Conservation (phyloP, 1,140 invertebrate genomes). For the Scaptomyza graminum region DNA sequence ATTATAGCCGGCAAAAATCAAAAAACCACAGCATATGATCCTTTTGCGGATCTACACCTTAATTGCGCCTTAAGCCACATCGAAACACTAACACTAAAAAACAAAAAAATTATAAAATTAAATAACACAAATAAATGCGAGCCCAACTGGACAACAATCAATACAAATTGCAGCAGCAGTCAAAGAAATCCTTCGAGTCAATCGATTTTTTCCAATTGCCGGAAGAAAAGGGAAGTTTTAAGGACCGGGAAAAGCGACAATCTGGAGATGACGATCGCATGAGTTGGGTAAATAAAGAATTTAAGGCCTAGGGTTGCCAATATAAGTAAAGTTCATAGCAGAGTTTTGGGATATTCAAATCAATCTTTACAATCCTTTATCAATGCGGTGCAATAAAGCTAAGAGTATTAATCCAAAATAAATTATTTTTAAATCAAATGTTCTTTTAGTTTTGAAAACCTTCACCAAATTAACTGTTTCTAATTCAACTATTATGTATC, state of each 20-base stretch:
- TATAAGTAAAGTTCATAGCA: too few relatives aligned
- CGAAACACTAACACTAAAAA: not conserved
- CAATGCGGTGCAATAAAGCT: too few relatives aligned
- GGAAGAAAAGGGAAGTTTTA: not conserved
- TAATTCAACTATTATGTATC: not conserved
- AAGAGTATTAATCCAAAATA: too few relatives aligned
- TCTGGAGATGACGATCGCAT: not conserved
- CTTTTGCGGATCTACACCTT: conserved; percentile 76
- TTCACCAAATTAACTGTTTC: too few relatives aligned
- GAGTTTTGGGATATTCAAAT: too few relatives aligned
- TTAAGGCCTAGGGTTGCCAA: too few relatives aligned
- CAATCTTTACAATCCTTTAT: too few relatives aligned
- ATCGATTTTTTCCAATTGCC: conserved; percentile 72
- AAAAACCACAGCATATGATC: conserved; percentile 43
- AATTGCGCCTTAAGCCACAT: conserved; percentile 50
- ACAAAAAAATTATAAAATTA: too few relatives aligned
- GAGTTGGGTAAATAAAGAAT: conserved; percentile 1
- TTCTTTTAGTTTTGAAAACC: too few relatives aligned
- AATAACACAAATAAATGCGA: conserved; percentile 10
- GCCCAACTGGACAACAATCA: conserved; percentile 39
- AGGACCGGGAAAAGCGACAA: not conserved
- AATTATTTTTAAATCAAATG: too few relatives aligned
- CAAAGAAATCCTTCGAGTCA: conserved; percentile 68
- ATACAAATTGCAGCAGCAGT: conserved; percentile 39
- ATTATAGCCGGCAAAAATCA: conserved; percentile 47